Evolutionary conservation across 2,113 vertebrate species (phyloP).

Genomic region (Xiphophorus couchianus): DNA sequence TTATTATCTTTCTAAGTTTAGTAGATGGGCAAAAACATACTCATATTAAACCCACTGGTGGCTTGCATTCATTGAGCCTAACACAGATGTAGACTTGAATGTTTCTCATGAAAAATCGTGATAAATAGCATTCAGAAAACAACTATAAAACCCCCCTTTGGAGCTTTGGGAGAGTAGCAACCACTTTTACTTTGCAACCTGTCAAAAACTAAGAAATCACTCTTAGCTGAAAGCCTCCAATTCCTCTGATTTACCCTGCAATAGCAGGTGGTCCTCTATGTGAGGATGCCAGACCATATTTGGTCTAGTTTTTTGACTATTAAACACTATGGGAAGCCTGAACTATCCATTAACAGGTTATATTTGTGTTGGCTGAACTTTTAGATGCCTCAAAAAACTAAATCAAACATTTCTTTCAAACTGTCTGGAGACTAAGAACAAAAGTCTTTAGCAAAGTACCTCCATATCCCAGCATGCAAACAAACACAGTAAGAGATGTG

Average conservation of each 20-base stretch:
- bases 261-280: conserved; percentile 19
- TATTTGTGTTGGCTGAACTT: neutral
- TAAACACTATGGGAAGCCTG: neutral
- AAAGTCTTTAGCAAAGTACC: neutral
- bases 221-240: conserved; percentile 38
- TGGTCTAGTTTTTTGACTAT: too few relatives aligned
- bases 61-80: conserved; percentile 31
- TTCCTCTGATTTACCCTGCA: conserved; percentile 41
- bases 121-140: conserved; percentile 31
- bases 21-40: conserved; percentile 11
- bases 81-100: conserved; percentile 11
- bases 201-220: conserved; percentile 33
- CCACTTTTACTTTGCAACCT: conserved; percentile 48
- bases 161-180: conserved; percentile 48
- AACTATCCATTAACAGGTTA: neutral
- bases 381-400: neutral
- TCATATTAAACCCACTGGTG: conserved; percentile 18
- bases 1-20: too few relatives aligned
- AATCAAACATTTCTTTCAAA: neutral
- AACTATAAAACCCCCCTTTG: conserved; percentile 49
- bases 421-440: neutral
- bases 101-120: conserved; percentile 28
- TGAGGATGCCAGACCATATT: neutral
- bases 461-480: conserved; percentile 36
- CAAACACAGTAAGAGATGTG: conserved; percentile 28